phyloP scores from a whole-genome alignment of 2,888 invertebrate species.

The Asteroscopus sphinx region DNA sequence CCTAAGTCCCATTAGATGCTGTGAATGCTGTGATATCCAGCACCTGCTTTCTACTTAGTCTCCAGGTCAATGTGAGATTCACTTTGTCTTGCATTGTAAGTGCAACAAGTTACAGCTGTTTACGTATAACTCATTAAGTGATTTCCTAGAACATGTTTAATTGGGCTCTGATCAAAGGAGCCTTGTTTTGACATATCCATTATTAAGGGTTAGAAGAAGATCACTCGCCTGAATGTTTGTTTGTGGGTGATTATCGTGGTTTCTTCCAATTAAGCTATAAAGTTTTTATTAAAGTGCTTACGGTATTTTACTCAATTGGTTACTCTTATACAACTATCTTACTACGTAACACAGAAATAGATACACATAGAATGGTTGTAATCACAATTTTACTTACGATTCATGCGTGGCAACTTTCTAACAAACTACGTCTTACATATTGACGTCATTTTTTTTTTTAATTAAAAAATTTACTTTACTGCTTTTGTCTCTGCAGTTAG shows the following conservation, averaged over 20 bases:
- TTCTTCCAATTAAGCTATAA: constrained; percentile 31
- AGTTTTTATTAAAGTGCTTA: neutral
- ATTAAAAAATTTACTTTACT: neutral
- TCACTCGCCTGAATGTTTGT: constrained; percentile 30
- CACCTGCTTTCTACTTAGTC: constrained; percentile 52
- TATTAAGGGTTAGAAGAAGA: constrained; percentile 48
- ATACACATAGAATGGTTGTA: too few species aligned
- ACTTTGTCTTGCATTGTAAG: constrained; percentile 22
- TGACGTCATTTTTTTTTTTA: neutral
- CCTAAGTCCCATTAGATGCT: constrained; percentile 13
- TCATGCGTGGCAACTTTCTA: too few species aligned
- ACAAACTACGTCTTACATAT: too few species aligned
- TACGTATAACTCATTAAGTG: constrained; percentile 83
- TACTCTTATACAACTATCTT: too few species aligned
- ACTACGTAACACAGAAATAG: too few species aligned
- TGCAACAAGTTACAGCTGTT: constrained; percentile 57
- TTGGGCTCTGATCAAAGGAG: constrained; percentile 83
- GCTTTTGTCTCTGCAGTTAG: too few species aligned
- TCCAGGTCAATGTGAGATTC: constrained; percentile 28
- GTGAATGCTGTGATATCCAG: constrained; percentile 42
- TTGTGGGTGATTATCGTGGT: constrained; percentile 21
- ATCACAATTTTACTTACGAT: too few species aligned
- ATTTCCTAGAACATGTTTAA: constrained; percentile 80
- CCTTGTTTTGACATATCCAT: constrained; percentile 78
- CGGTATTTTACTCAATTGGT: too few species aligned